Percentiles rank a stretch among this genome's conserved stretches.
phyloP scores from a whole-genome alignment of 2,113 vertebrate species.

The Megaceryle torquata region DNA sequence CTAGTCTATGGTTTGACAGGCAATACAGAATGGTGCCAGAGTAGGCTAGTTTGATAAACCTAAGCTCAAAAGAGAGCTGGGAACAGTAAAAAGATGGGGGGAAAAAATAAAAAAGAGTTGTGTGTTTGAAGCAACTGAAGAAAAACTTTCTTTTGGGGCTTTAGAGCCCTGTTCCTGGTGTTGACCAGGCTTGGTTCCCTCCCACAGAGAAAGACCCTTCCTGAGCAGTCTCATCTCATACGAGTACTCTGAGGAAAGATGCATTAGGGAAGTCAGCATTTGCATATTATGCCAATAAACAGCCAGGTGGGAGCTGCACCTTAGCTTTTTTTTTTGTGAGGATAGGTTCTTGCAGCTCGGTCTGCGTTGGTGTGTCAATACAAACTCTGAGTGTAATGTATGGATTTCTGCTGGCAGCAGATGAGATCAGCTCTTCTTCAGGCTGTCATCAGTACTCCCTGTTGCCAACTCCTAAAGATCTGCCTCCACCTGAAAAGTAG shows the following conservation, averaged over 20 bases:
- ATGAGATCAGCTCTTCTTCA: neutral
- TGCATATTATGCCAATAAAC: neutral
- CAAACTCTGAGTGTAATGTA: neutral
- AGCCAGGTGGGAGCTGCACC: neutral
- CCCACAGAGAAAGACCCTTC: neutral
- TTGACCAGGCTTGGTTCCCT: neutral
- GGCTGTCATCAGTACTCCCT: neutral
- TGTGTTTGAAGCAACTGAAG: neutral
- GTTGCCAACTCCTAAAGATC: neutral
- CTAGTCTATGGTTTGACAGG: neutral
- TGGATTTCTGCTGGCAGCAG: conserved; percentile 36
- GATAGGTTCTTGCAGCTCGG: neutral
- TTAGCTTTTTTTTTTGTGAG: neutral
- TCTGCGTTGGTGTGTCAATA: neutral
- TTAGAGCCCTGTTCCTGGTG: neutral
- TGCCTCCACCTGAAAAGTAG: neutral
- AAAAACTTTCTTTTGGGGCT: neutral
- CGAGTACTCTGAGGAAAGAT: neutral
- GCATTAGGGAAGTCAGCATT: neutral
- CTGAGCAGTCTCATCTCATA: neutral
- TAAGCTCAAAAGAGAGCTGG: neutral
- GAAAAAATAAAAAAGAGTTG: neutral
- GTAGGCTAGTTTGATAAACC: neutral
- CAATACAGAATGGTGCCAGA: neutral
- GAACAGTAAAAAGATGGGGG: neutral